These are phyloP conservation scores for Hermatobates lingyangjiaoensis DNA, from an alignment of 1,140 invertebrate species.

Conservation along the genomic window DNA sequence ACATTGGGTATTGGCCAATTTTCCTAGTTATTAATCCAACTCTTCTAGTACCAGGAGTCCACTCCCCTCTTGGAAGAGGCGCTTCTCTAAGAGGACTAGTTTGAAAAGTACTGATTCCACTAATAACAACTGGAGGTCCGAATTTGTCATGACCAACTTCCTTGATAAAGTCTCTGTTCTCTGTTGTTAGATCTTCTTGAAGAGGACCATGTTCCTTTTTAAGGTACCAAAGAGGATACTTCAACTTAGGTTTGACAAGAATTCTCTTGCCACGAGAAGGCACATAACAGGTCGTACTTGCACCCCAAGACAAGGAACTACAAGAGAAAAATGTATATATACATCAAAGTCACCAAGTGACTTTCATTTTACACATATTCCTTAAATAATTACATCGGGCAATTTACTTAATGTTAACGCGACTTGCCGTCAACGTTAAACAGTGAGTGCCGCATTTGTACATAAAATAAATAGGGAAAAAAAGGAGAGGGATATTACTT, in stretches of 20 bases:
- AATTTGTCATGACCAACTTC: constrained; percentile 52
- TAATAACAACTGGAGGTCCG: constrained; percentile 25
- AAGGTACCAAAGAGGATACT: constrained; percentile 18
- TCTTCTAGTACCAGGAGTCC: constrained; percentile 40
- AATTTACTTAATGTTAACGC: no score
- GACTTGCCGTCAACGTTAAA: no score
- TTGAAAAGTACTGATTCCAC: constrained; percentile 25
- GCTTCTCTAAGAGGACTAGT: constrained; percentile 35
- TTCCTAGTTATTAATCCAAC: constrained; percentile 80
- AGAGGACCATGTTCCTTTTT: constrained; percentile 24
- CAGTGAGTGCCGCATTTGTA: no score
- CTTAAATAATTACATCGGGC: no score
- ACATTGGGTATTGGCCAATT: constrained; percentile 83
- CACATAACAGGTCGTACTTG: not conserved
- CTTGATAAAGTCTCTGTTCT: constrained; percentile 66
- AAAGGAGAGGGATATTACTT: no score
- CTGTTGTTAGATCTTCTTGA: constrained; percentile 49
- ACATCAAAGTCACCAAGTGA: no score
- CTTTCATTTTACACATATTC: no score
- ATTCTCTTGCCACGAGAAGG: constrained; percentile 1
- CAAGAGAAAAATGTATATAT: no score
- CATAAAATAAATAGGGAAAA: no score
- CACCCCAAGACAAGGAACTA: no score
- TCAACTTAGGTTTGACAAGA: constrained; percentile 5
- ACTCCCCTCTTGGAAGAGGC: constrained; percentile 32